Percentiles rank a stretch among this genome's conserved stretches.
Conservation (phyloP, 2,113 vertebrate species). For the Malurus elegans region DNA sequence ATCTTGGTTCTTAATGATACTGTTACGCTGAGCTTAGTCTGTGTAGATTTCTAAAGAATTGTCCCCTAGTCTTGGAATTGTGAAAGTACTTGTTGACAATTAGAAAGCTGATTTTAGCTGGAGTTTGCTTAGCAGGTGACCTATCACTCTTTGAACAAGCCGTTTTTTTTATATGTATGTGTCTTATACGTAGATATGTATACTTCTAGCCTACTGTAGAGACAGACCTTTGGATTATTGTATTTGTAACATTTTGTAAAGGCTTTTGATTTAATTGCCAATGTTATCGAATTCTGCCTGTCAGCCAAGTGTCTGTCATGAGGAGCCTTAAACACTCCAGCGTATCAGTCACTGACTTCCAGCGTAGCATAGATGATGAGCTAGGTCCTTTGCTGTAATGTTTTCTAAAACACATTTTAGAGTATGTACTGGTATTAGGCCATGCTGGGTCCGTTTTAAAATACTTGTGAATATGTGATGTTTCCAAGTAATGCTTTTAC, state of each 20-base stretch:
- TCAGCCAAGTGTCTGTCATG: neutral
- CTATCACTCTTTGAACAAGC: neutral
- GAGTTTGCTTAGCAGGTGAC: neutral
- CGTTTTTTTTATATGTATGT: neutral
- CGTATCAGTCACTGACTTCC: neutral
- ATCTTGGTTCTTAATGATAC: neutral
- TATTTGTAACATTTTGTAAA: neutral
- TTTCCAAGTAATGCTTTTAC: neutral
- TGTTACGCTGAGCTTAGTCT: neutral
- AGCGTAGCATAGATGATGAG: neutral
- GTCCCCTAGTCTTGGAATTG: neutral
- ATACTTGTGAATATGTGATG: neutral
- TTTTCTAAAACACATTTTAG: neutral
- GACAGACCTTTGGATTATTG: neutral
- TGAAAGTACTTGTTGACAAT: neutral
- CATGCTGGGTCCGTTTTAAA: neutral
- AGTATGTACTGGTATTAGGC: neutral
- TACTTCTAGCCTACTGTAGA: neutral
- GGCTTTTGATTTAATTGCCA: neutral
- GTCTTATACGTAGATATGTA: fast-evolving
- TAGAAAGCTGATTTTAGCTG: neutral
- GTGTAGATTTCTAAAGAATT: neutral
- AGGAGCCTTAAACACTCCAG: neutral
- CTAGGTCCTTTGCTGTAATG: neutral
- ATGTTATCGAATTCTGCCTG: neutral